Evolutionary conservation across 2,888 invertebrate species (phyloP).

Genomic region (Stictocephala bisonia): DNA sequence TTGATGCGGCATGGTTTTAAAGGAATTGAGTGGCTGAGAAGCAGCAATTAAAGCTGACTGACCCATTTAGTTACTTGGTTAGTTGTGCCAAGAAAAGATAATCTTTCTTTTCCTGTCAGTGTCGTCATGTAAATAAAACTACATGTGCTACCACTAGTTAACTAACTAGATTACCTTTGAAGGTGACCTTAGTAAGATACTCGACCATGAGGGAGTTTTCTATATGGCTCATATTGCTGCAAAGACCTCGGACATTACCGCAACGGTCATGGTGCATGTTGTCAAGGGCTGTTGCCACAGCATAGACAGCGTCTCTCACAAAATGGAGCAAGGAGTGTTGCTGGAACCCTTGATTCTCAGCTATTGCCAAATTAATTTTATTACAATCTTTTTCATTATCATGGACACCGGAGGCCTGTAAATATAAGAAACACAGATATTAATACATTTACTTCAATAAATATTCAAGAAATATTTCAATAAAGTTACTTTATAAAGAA

Average conservation of each 20-base stretch:
- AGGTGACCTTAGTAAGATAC: slow-evolving; percentile 66
- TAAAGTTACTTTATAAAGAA: no score
- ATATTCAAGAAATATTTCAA: no score
- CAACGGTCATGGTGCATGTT: slow-evolving; percentile 65
- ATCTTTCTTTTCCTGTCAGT: no score
- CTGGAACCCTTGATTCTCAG: slow-evolving; percentile 59
- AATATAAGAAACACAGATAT: no score
- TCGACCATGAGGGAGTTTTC: slow-evolving; percentile 64
- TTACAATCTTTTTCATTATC: slow-evolving; percentile 16
- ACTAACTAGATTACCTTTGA: slow-evolving; percentile 66
- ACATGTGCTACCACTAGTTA: no score
- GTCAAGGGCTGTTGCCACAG: slow-evolving; percentile 68
- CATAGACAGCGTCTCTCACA: slow-evolving; percentile 68
- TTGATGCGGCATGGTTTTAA: no score
- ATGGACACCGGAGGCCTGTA: neutral
- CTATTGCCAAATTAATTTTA: slow-evolving; percentile 18
- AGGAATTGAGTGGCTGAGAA: no score
- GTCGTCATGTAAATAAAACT: no score
- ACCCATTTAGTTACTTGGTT: no score
- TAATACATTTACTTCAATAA: no score
- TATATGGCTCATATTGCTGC: slow-evolving; percentile 64
- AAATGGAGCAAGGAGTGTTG: slow-evolving; percentile 67
- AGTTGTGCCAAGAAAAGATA: no score
- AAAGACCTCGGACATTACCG: slow-evolving; percentile 63
- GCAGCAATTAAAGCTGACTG: no score